A percentile compares a stretch with the other conserved stretches of the same genome.
Conservation (phyloP, 2,888 invertebrate species). For the Cataglyphis albicans region DNA sequence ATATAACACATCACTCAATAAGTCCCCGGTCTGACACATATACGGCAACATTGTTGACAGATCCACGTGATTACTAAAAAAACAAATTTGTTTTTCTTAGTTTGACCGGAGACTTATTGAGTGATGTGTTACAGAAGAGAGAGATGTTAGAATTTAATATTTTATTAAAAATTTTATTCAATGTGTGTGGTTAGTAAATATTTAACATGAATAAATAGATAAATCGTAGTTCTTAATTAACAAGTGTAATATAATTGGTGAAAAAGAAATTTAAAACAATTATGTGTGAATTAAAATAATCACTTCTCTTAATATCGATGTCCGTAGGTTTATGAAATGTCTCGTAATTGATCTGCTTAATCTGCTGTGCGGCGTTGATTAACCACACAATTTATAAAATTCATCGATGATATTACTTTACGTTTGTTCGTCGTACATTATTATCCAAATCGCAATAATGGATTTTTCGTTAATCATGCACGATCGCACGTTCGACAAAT, state of each 20-base stretch:
- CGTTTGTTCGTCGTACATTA: not conserved
- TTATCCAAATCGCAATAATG: slow-evolving; percentile 1
- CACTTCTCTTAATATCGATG: not conserved
- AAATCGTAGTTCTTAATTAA: not conserved
- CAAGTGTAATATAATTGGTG: not conserved
- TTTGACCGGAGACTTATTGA: no score
- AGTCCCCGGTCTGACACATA: no score
- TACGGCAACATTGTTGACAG: no score
- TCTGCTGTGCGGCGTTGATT: not conserved
- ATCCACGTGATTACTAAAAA: no score
- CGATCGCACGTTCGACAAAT: slow-evolving; percentile 30
- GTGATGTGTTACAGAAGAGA: not conserved
- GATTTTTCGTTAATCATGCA: slow-evolving; percentile 43
- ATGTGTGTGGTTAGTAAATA: not conserved
- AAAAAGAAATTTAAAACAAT: not conserved
- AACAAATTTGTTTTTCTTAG: no score
- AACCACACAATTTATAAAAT: not conserved
- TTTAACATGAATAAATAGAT: slow-evolving; percentile 5
- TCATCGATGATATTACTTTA: not conserved
- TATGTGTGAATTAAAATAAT: not conserved
- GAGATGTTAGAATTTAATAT: not conserved
- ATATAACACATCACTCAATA: not conserved
- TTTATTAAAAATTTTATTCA: slow-evolving; percentile 11
- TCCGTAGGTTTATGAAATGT: not conserved
- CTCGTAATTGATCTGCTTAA: not conserved